Percentiles rank a stretch among this genome's conserved stretches.
phyloP scores from a whole-genome alignment of 2,113 vertebrate species.

The Smithornis capensis region DNA sequence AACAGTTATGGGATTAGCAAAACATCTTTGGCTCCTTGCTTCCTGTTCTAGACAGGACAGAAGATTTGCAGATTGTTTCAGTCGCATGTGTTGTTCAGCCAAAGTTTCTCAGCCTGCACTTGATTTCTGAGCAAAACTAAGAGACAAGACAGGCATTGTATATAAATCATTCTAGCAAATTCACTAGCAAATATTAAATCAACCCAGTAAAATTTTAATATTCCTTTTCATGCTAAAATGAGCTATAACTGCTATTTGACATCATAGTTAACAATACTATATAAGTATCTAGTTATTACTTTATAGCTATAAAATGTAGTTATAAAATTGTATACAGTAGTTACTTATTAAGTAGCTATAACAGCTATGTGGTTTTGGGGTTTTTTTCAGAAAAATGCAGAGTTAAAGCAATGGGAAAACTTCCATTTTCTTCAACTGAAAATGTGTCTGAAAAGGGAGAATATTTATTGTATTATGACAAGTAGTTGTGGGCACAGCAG shows the following conservation, averaged over 20 bases:
- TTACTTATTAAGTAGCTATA: constrained; percentile 1
- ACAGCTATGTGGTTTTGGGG: neutral
- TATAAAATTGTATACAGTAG: neutral
- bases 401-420: neutral
- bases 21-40: neutral
- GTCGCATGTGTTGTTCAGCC: neutral
- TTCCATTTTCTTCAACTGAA: neutral
- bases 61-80: neutral
- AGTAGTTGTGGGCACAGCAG: neutral
- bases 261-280: neutral
- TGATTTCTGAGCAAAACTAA: neutral
- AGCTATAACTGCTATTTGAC: constrained; percentile 25
- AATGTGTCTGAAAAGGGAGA: neutral
- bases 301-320: neutral
- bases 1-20: neutral
- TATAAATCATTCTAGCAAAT: neutral
- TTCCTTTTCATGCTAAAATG: neutral
- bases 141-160: neutral
- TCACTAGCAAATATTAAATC: neutral
- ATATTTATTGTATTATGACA: neutral
- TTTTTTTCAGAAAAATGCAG: neutral
- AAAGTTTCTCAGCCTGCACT: neutral
- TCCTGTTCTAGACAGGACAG: neutral
- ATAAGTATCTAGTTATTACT: neutral
- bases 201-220: constrained; percentile 18